A percentile compares a stretch with the other conserved stretches of the same genome.
These are phyloP conservation scores for Neogale vison DNA, from an alignment of 2,113 vertebrate species.

Conservation along the genomic window DNA sequence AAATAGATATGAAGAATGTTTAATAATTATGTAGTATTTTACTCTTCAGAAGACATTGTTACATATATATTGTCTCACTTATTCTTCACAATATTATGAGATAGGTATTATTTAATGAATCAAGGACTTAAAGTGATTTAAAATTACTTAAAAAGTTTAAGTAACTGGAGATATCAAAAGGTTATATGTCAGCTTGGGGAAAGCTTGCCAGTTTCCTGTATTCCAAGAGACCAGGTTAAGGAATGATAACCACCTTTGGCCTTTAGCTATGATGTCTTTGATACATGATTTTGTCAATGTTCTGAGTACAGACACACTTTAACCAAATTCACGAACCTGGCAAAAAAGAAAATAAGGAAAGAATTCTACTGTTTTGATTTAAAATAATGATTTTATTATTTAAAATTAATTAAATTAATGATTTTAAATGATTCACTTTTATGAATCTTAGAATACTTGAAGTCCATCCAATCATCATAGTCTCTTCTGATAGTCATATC, in stretches of 20 bases:
- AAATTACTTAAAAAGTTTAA: background rate
- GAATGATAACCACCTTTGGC: background rate
- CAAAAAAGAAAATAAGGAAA: background rate
- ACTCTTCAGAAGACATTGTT: background rate
- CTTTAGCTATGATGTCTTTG: background rate
- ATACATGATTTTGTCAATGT: background rate
- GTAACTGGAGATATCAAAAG: background rate
- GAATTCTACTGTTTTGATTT: background rate
- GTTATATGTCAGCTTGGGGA: background rate
- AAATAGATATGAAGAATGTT: background rate
- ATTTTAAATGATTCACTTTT: background rate
- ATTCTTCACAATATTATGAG: background rate
- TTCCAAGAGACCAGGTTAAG: background rate
- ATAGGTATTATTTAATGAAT: background rate
- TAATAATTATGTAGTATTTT: background rate
- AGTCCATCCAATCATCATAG: background rate
- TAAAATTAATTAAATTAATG: too few species aligned
- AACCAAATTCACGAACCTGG: background rate
- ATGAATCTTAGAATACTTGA: background rate
- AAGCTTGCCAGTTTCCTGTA: background rate
- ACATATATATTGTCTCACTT: background rate
- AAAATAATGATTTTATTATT: background rate
- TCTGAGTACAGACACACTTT: background rate
- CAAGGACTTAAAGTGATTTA: background rate
- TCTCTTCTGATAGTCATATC: background rate